These are phyloP conservation scores for Bombyx mori DNA, from an alignment of 1,140 invertebrate genomes.

Conservation along the genomic window DNA sequence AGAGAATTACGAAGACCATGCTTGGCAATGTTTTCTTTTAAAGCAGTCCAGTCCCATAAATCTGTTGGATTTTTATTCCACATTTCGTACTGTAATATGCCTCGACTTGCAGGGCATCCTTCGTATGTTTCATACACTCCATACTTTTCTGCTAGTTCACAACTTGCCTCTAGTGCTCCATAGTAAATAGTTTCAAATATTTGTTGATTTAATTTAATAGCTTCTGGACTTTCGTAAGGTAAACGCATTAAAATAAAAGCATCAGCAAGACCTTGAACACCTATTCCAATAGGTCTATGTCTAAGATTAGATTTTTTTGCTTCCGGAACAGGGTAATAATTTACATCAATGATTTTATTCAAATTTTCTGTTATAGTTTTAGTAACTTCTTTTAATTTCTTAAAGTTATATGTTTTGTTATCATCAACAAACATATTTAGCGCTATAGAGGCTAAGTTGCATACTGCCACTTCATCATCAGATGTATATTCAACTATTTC, in stretches of 20 bases:
- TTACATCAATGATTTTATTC: slow-evolving; percentile 98
- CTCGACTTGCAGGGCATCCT: slow-evolving; percentile 94
- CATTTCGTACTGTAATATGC: slow-evolving; percentile 98
- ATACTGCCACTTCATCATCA: slow-evolving; percentile 96
- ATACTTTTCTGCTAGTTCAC: slow-evolving; percentile 90
- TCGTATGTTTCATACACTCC: slow-evolving; percentile 94
- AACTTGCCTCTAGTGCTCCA: slow-evolving; percentile 96
- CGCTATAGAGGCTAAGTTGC: slow-evolving; percentile 98
- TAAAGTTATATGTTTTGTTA: slow-evolving; percentile 89
- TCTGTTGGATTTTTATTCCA: slow-evolving; percentile 91
- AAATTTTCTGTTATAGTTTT: slow-evolving; percentile 94
- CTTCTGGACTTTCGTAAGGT: slow-evolving; percentile 92
- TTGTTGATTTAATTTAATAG: slow-evolving; percentile 90
- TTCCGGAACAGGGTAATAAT: slow-evolving; percentile 95
- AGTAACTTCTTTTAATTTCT: slow-evolving; percentile 88
- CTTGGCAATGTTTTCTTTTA: slow-evolving; percentile 91
- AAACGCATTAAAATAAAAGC: slow-evolving; percentile 95
- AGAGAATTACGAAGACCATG: slow-evolving; percentile 96
- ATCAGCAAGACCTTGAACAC: slow-evolving; percentile 97
- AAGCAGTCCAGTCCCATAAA: slow-evolving; percentile 89
- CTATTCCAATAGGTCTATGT: slow-evolving; percentile 97
- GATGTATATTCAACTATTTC: slow-evolving; percentile 97
- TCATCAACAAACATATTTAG: slow-evolving; percentile 94
- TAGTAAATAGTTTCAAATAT: slow-evolving; percentile 99
- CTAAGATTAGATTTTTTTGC: slow-evolving; percentile 90